phyloP scores from a whole-genome alignment of 2,797 vertebrate species.

The Artibeus lituratus region DNA sequence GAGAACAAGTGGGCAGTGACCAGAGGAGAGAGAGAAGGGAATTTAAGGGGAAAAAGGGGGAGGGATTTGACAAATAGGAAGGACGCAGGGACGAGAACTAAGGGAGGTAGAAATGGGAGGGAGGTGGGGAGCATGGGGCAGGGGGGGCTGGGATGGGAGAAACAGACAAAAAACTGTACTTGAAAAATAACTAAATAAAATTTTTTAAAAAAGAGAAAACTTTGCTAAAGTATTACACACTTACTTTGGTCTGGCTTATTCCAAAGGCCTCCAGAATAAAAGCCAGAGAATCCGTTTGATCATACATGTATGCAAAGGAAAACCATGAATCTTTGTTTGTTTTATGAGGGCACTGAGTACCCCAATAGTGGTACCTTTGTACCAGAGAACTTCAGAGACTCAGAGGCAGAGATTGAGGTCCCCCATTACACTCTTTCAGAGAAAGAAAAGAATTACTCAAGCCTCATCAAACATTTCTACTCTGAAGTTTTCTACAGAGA shows the following conservation, averaged over 20 bases:
- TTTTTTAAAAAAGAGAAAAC: too few relatives aligned
- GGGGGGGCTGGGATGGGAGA: too few relatives aligned
- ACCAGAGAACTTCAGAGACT: neutral
- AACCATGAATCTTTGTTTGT: neutral
- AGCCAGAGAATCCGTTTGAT: neutral
- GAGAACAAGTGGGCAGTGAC: too few relatives aligned
- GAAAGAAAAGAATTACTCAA: neutral
- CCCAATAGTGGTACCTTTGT: neutral
- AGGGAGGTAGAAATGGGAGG: too few relatives aligned
- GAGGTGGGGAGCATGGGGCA: too few relatives aligned
- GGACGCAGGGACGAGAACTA: too few relatives aligned
- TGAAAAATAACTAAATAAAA: too few relatives aligned
- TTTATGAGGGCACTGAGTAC: neutral
- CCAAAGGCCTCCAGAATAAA: neutral
- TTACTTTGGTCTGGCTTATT: neutral
- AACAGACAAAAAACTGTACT: too few relatives aligned
- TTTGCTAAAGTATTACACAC: neutral
- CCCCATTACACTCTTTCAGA: neutral
- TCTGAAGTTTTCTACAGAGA: neutral
- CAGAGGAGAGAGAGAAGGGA: too few relatives aligned
- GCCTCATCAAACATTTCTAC: neutral
- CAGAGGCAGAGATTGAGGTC: neutral
- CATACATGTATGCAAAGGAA: neutral
- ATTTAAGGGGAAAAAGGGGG: too few relatives aligned
- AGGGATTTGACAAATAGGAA: too few relatives aligned